Base-by-base conservation (phyloP, 2,797 vertebrate genomes). In the Todus mexicanus region DNA sequence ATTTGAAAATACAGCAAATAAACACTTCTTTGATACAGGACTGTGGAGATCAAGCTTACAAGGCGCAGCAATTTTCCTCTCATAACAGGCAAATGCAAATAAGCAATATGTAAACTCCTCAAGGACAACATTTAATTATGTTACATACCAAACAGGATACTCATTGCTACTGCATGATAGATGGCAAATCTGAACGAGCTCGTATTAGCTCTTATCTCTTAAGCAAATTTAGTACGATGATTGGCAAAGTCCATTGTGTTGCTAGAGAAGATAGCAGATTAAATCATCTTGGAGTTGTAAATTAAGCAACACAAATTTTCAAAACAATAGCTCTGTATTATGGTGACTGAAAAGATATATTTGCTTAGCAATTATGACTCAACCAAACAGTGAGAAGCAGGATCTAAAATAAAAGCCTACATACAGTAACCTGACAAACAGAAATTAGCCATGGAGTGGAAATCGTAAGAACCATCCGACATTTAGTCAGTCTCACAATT, bases 91-190 rank as follows among this genome's bases (percentile, higher is more conserved):
- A 60, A 88, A 86, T 75, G 47, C 82, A 95, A 90, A 88, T 47
- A 56, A 91, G 63, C 37, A 69, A 51, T 59, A 66, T 15, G 10
- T 38, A 73, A 89, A 91, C 15, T 78, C 47, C 76, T 95, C 73
- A 91, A 88, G 87, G 87, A 89, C 75, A 92, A 64, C 25, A 77
- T 71, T 89, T 84, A 84, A 90, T 94, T 87, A 68, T 25, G n/a
- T 43, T 80, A 65, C 75, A 80, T 83, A 74, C 6, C 61, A 91
- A 90, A 69, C 18, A 81, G 70, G 63, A 72, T 8, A 40, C 17
- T 78, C 42, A 12, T 8, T 59, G 26, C 16, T 66, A 56, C 43
- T 75, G 60, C 15, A 19, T 38, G 72, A 83, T 59, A 89, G 66
- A 85, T 73, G 42, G 42, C 31, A 86, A 89, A 89, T 54, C 33